phyloP scores from a whole-genome alignment of 1,140 invertebrate species.

The Zaprionus africanus region DNA sequence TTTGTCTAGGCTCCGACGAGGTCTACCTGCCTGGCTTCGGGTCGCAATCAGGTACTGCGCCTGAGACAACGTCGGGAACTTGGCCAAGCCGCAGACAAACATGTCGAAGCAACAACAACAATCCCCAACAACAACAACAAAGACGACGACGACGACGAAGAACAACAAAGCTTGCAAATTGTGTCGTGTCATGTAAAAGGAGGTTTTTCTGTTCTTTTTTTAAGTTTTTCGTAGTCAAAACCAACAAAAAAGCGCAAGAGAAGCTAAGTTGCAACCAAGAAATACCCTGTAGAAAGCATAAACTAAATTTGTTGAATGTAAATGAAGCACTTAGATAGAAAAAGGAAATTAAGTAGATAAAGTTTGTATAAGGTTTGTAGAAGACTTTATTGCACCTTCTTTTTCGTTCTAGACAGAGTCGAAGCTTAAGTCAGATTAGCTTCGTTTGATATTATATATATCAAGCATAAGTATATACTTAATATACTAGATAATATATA shows the following conservation, averaged over 20 bases:
- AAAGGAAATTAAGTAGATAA: no score
- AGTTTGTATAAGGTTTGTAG: no score
- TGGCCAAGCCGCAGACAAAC: constrained; percentile 68
- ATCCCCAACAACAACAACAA: constrained; percentile 32
- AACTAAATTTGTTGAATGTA: not conserved
- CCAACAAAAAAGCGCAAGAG: constrained; percentile 12
- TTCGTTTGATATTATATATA: no score
- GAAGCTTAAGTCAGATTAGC: no score
- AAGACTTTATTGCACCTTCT: no score
- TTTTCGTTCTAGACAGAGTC: no score
- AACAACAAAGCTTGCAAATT: constrained; percentile 71
- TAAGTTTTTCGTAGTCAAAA: constrained; percentile 50
- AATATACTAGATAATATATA: no score
- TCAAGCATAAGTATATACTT: no score
- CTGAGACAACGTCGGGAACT: constrained; percentile 31
- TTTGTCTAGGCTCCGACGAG: constrained; percentile 26
- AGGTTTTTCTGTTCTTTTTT: constrained; percentile 47
- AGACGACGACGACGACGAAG: constrained; percentile 6
- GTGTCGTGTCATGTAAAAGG: constrained; percentile 77
- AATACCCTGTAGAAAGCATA: not conserved
- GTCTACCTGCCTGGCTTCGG: constrained; percentile 32
- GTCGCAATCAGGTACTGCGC: constrained; percentile 26
- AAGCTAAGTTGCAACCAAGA: not conserved
- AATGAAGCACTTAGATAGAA: no score
- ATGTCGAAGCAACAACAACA: constrained; percentile 64